Evolutionary conservation across 2,797 vertebrate genomes (phyloP).

Genomic region (Parambassis ranga): DNA sequence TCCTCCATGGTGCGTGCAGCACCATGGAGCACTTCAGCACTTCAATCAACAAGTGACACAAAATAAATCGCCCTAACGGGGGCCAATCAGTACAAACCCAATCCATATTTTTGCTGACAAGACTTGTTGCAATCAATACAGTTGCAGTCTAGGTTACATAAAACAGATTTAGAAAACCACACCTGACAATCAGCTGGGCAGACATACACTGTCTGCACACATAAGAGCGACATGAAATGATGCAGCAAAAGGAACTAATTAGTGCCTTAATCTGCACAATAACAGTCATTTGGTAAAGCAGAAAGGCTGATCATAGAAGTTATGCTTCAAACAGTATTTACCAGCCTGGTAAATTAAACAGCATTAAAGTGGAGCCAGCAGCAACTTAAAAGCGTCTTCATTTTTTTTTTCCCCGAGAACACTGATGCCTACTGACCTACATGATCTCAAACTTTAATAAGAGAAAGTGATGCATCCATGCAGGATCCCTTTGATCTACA

Average conservation of each 20-base stretch:
- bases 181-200: constrained; percentile 36
- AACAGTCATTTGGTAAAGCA: constrained; percentile 35
- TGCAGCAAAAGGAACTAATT: constrained; percentile 33
- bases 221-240: constrained; percentile 4
- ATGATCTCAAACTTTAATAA: constrained; percentile 30
- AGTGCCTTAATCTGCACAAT: constrained; percentile 13
- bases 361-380: constrained; percentile 5
- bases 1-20: too few relatives aligned
- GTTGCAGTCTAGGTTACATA: too few relatives aligned
- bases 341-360: constrained; percentile 1
- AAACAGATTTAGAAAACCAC: constrained; percentile 6
- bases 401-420: constrained; percentile 12
- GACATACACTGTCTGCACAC: constrained; percentile 42
- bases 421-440: constrained; percentile 42
- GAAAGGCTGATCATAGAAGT: constrained; percentile 25
- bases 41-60: too few relatives aligned
- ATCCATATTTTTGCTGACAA: too few relatives aligned
- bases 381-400: constrained; percentile 9
- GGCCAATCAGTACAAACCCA: too few relatives aligned
- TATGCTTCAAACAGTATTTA: constrained; percentile 24
- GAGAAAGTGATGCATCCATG: constrained; percentile 14
- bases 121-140: too few relatives aligned
- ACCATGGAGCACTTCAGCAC: too few relatives aligned
- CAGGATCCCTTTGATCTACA: constrained; percentile 10
- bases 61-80: too few relatives aligned